Percentiles rank a stretch among this genome's conserved stretches.
Conservation (phyloP, 2,113 vertebrate species). For the Sinocyclocheilus grahami region DNA sequence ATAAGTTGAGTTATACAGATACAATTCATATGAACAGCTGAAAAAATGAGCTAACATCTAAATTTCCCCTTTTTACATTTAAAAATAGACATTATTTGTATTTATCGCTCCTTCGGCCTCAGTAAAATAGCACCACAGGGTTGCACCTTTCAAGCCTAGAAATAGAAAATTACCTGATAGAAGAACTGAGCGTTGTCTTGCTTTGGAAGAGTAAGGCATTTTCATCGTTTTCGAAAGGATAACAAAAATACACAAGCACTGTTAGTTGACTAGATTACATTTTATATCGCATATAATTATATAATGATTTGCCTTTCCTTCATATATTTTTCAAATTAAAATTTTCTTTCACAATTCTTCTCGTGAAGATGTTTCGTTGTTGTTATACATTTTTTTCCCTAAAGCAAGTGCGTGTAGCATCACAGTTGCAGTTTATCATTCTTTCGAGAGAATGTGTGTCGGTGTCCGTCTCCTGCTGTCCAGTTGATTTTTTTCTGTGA, state of each 20-base stretch:
- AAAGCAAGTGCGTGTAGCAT: conserved; percentile 67
- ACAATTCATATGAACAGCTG: conserved; percentile 85
- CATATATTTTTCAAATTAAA: neutral
- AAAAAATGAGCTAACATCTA: conserved; percentile 76
- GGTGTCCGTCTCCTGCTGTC: conserved; percentile 62
- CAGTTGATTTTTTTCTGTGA: conserved; percentile 55
- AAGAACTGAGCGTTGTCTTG: conserved; percentile 75
- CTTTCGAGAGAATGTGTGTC: conserved; percentile 54
- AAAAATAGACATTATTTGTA: conserved; percentile 83
- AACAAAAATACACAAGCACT: conserved; percentile 78
- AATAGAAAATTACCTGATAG: conserved; percentile 87
- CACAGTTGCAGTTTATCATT: conserved; percentile 73
- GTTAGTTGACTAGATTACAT: conserved; percentile 78
- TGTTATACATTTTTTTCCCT: conserved; percentile 55
- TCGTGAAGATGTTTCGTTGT: conserved; percentile 56
- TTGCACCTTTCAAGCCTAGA: conserved; percentile 88
- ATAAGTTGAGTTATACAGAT: conserved; percentile 84
- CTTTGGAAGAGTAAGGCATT: conserved; percentile 92
- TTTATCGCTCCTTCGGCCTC: conserved; percentile 81
- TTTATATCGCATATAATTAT: conserved; percentile 45
- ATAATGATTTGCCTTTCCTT: conserved; percentile 5
- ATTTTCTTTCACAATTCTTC: conserved; percentile 52
- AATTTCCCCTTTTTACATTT: conserved; percentile 86
- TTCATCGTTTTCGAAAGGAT: conserved; percentile 84
- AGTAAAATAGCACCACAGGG: conserved; percentile 93